These are phyloP conservation scores for Leucophenga maculata DNA, from an alignment of 2,888 invertebrate genomes.

Conservation along the genomic window DNA sequence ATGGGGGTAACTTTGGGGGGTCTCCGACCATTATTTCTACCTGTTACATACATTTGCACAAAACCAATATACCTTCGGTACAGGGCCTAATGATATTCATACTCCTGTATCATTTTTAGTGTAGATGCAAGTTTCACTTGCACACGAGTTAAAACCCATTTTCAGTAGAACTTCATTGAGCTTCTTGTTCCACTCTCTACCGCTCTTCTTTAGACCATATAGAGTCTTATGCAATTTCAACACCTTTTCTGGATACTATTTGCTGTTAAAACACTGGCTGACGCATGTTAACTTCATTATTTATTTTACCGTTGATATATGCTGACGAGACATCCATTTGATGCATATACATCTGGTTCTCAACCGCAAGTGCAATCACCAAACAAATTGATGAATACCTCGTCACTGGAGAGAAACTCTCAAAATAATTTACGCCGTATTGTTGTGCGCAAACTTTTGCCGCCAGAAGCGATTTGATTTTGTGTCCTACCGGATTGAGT, in stretches of 20 bases:
- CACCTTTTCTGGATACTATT: conserved; percentile 12
- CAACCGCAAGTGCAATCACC: conserved; percentile 32
- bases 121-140: conserved; percentile 40
- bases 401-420: no score
- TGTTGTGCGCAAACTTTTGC: no score
- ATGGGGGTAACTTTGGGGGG: no score
- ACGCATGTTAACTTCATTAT: conserved; percentile 19
- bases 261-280: conserved; percentile 13
- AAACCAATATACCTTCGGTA: no score
- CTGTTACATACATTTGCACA: no score
- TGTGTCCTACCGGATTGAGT: no score
- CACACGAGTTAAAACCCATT: conserved; percentile 37
- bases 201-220: conserved; percentile 48
- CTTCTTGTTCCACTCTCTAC: conserved; percentile 46
- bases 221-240: conserved; percentile 42
- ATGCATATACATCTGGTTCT: conserved; percentile 36
- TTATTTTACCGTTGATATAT: conserved; percentile 24
- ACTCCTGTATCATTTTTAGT: conserved; percentile 28
- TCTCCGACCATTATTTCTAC: no score
- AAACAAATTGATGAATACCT: no score
- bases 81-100: conserved; percentile 38
- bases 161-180: conserved; percentile 35
- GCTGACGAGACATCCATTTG: conserved; percentile 32
- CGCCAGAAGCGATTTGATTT: background rate
- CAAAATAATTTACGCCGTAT: no score